phyloP scores from a whole-genome alignment of 2,113 vertebrate species.

The Oreotragus oreotragus region DNA sequence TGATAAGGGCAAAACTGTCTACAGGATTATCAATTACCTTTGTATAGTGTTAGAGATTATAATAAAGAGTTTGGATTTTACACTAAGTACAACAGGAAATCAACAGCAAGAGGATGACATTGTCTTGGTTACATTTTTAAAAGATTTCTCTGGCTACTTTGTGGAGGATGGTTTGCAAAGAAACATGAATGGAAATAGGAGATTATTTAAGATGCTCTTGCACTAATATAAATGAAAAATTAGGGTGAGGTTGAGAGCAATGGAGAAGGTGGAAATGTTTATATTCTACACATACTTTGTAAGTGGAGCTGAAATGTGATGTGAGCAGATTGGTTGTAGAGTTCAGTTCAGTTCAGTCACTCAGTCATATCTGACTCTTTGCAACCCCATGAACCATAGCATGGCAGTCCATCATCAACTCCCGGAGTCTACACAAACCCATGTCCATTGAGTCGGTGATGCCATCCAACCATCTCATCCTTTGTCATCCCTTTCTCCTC shows the following conservation, averaged over 20 bases:
- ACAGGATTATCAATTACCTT: background rate
- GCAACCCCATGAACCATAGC: background rate
- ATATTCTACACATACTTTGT: background rate
- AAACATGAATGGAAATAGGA: background rate
- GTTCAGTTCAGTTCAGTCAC: background rate
- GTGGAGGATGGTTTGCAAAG: background rate
- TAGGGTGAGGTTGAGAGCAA: background rate
- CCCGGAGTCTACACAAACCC: rapidly evolving
- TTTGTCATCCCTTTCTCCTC: background rate
- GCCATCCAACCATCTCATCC: background rate
- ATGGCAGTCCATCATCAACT: background rate
- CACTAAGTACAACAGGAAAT: background rate
- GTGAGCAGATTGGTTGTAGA: background rate
- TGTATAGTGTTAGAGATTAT: background rate
- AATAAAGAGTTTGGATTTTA: background rate
- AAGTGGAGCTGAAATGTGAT: background rate
- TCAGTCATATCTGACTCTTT: background rate
- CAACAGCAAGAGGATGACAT: background rate
- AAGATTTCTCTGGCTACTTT: background rate
- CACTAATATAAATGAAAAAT: background rate
- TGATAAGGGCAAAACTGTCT: background rate
- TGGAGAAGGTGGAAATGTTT: background rate
- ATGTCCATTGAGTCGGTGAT: rapidly evolving
- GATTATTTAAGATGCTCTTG: background rate
- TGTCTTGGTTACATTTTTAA: background rate